Conservation (phyloP, 2,888 invertebrate genomes). For the Orthosia gothica region DNA sequence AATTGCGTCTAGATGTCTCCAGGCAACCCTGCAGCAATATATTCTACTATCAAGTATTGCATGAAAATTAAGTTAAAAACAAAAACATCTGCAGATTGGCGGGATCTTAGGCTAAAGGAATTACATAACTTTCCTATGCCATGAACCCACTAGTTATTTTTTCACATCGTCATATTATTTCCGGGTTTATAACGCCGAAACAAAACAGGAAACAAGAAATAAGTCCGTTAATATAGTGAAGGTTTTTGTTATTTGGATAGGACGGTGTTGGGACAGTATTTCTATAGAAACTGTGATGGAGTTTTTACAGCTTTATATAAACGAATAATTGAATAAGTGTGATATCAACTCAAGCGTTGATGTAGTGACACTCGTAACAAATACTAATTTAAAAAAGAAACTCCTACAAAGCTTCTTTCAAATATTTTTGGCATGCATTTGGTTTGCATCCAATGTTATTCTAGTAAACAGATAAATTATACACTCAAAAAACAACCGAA, state of each 20-base stretch:
- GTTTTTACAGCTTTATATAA: constrained; percentile 20
- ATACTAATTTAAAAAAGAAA: too few relatives aligned
- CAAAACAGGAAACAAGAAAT: constrained; percentile 51
- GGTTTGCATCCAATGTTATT: too few relatives aligned
- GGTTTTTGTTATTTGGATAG: constrained; percentile 58
- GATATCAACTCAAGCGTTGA: constrained; percentile 5
- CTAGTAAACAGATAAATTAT: too few relatives aligned
- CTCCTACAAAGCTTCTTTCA: neutral
- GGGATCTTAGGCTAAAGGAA: constrained; percentile 46
- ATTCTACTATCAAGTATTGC: too few relatives aligned
- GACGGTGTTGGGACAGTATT: constrained; percentile 31
- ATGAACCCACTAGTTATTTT: constrained; percentile 45
- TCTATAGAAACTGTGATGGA: constrained; percentile 9
- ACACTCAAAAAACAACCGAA: too few relatives aligned
- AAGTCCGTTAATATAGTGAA: constrained; percentile 43
- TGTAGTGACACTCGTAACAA: neutral
- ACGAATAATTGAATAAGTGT: neutral
- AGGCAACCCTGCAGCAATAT: too few relatives aligned
- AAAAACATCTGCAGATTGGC: too few relatives aligned
- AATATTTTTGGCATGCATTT: neutral
- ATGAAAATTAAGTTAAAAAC: too few relatives aligned
- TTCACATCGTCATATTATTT: constrained; percentile 54
- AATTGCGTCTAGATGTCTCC: too few relatives aligned
- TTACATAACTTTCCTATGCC: constrained; percentile 59
- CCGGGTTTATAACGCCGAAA: constrained; percentile 41